Evolutionary conservation across 92 coral and sea anemone species (phyloP).

Genomic region (Pocillopora meandrina): DNA sequence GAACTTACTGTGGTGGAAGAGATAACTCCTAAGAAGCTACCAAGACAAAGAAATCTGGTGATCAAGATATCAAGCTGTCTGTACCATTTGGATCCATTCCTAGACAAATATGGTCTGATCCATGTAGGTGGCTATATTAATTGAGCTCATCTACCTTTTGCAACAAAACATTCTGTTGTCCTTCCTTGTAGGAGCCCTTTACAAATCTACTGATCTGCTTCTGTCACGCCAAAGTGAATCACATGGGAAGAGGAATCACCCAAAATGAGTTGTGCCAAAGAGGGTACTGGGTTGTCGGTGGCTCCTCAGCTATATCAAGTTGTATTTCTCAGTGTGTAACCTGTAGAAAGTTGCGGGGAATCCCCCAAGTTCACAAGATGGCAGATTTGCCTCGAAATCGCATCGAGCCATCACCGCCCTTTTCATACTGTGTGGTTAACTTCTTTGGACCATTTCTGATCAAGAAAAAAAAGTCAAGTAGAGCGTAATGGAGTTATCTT

Average conservation of each 20-base stretch:
- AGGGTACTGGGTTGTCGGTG: slow-evolving; percentile 44
- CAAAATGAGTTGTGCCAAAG: slow-evolving; percentile 48
- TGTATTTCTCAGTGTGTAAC: slow-evolving; percentile 31
- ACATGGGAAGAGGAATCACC: slow-evolving; percentile 49
- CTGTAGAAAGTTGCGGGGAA: slow-evolving; percentile 29
- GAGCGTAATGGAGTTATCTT: neutral
- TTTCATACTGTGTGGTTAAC: too few species aligned
- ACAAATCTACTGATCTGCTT: slow-evolving; percentile 26
- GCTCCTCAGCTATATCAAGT: slow-evolving; percentile 28
- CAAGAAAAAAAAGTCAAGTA: too few species aligned
- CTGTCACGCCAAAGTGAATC: slow-evolving; percentile 29
- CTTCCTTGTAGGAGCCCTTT: slow-evolving; percentile 16
- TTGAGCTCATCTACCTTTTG: slow-evolving; percentile 3
- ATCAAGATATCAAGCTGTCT: slow-evolving; percentile 1
- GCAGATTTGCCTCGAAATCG: too few species aligned
- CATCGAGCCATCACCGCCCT: too few species aligned
- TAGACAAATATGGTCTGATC: neutral
- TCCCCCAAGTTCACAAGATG: too few species aligned
- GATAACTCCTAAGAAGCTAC: neutral
- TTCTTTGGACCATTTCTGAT: too few species aligned
- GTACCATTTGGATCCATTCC: slow-evolving; percentile 10
- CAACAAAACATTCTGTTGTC: slow-evolving; percentile 12
- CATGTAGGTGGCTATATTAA: slow-evolving; percentile 1
- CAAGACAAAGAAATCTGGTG: neutral
- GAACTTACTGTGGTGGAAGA: too few species aligned